Evolutionary conservation across 2,113 vertebrate species (phyloP), one percentile per base, ranked within the genome.

Genomic region (Perca flavescens): DNA sequence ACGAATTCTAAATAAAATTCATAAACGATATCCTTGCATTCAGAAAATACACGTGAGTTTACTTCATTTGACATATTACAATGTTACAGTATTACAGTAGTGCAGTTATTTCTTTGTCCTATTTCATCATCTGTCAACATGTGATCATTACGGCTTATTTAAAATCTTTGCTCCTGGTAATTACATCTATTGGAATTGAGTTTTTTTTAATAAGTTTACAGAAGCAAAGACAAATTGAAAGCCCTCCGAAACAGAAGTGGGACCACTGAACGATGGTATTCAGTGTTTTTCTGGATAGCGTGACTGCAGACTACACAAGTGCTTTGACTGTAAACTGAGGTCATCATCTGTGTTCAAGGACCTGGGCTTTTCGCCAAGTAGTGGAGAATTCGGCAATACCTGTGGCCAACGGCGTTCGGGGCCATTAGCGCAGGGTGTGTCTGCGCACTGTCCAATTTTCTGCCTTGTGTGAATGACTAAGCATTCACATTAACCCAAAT

Each of bases 371-470:
- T 57, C 0, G 25, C 72, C 77, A 79, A 74, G 56, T 15, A 5
- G 40, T 3, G 47, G 73, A 50, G 58, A 70, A 47, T 77, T 85
- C 14, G 15, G 21, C 61, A 22, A 74, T 74, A 79, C 74, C 65
- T 54, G 31, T 52, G 73, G 72, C 80, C 80, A 70, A 82, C 40
- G 25, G 74, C 68, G 5, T 74, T 74, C 46, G 31, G 77, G 46
- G 75, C 84, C 78, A 87, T 92, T 89, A 84, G 66, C 16, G 6
- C 75, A 47, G 87, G 90, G 89, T 74, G 94, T 92, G 88, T 81
- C 88, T 74, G 73, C 74, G 72, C 4, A 16, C 86, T 77, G 71
- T 82, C 77, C 70, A 71, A 75, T 86, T 69, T 76, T 86, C 82
- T 65, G 43, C 78, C 81, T 76, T 85, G 84, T 87, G 61, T 60